These are phyloP conservation scores for Crotophaga sulcirostris DNA, from an alignment of 2,113 vertebrate species.

Conservation along the genomic window DNA sequence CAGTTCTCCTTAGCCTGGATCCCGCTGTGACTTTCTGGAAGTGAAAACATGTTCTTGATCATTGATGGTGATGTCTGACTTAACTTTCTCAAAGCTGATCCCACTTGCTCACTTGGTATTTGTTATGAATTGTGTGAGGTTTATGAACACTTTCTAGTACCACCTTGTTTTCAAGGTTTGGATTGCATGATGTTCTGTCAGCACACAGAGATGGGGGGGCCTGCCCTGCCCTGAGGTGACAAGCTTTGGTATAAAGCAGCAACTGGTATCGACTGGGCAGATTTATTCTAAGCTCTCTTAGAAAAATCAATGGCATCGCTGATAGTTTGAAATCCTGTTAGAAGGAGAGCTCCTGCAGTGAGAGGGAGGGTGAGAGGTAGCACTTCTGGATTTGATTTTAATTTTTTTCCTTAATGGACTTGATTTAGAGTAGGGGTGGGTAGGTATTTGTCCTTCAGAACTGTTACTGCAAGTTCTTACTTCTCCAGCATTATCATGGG, in stretches of 20 bases:
- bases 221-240: neutral
- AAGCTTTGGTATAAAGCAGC: neutral
- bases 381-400: neutral
- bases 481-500: neutral
- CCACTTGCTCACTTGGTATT: neutral
- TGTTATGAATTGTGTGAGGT: neutral
- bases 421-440: neutral
- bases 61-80: neutral
- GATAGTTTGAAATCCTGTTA: neutral
- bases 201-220: neutral
- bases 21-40: neutral
- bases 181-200: neutral
- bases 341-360: neutral
- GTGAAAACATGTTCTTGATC: neutral
- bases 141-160: neutral
- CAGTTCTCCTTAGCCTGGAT: neutral
- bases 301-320: neutral
- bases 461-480: neutral
- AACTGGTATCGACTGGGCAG: rapidly evolving
- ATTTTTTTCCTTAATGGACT: neutral
- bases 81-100: neutral
- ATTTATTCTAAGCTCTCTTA: neutral
- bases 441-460: neutral
- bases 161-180: neutral
- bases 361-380: neutral